Evolutionary conservation across 2,888 invertebrate genomes (phyloP), one percentile per base, ranked within the genome.

Genomic region (Apomyelois bistriatella): DNA sequence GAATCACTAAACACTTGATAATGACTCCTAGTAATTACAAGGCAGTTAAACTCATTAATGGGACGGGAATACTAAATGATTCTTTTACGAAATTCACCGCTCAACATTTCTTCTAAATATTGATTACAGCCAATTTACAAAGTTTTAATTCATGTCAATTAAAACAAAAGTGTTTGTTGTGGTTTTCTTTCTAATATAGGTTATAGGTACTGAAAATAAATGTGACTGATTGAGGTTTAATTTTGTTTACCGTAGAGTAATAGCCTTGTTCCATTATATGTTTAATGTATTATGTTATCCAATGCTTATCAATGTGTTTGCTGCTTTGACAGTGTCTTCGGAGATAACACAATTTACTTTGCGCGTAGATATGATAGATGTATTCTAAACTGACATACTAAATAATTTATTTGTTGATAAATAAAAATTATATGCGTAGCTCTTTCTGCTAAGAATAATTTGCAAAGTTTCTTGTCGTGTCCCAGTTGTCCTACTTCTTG

Each of bases 281-380:
- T 38, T 36, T 36, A 61, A 37, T 37, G 60, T 17, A 48, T 36
- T 53, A 46, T 60, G 66, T 75, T 79, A 82, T 81, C 77, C 43
- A 57, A 48, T 35, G 50, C 65, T 64, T 66, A 67, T 72, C 68
- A 58, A 56, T 56, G 53, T 64, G 77, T 80, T 76, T 74, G 70
- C 73, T 67, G 59, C 72, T 80, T 82, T 85, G 82, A 76, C 83
- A 82, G 74, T 66, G 79, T 83, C 80, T 83, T 70, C 57, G 47
- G 46, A 68, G 82, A 84, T 82, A 84, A 78, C 69, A 58, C 56
- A 57, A 64, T 67, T 58, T 59, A 52, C 58, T 64, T 43, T 35
- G 30, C 46, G 35, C 22, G 41, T 37, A 43, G 2, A 28, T 15
- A 38, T 17, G 36, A 16, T 36, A 17, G 30, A 13, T 47, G 30